A percentile compares a stretch with the other conserved stretches of the same genome.
Evolutionary conservation across 2,113 vertebrate genomes (phyloP).

Genomic region (Hipposideros armiger): DNA sequence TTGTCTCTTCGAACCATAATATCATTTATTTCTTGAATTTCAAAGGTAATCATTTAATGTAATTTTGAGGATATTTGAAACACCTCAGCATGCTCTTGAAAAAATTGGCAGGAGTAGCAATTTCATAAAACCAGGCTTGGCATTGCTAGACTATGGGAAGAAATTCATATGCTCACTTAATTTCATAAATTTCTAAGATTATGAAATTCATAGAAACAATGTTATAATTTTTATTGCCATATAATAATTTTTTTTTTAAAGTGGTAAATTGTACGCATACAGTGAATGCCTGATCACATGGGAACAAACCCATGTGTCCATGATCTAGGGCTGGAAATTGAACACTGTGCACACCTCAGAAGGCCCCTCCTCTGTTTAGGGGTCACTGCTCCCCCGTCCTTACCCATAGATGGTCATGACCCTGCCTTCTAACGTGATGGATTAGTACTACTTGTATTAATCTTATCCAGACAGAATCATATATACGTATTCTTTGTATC

Average conservation of each 20-base stretch:
- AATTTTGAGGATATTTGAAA: not conserved
- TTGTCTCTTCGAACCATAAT: not conserved
- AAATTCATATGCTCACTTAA: not conserved
- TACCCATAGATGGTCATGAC: fast-evolving
- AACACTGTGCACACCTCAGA: fast-evolving
- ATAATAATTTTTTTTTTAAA: not conserved
- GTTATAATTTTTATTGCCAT: not conserved
- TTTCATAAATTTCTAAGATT: not conserved
- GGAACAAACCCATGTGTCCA: not conserved
- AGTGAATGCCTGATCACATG: no score
- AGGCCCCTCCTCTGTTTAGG: fast-evolving
- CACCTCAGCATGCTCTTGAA: no score
- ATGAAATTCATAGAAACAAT: not conserved
- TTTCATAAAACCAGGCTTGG: not conserved
- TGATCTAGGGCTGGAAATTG: fast-evolving
- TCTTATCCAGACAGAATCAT: not conserved
- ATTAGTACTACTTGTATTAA: not conserved
- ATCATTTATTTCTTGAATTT: not conserved
- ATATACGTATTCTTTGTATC: not conserved
- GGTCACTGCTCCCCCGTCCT: fast-evolving
- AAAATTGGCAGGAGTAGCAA: fast-evolving
- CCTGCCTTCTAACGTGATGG: fast-evolving
- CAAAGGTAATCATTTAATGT: not conserved
- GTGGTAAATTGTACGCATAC: not conserved
- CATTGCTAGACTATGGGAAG: not conserved